phyloP scores from a whole-genome alignment of 2,888 invertebrate genomes.

The Caprella mutica region DNA sequence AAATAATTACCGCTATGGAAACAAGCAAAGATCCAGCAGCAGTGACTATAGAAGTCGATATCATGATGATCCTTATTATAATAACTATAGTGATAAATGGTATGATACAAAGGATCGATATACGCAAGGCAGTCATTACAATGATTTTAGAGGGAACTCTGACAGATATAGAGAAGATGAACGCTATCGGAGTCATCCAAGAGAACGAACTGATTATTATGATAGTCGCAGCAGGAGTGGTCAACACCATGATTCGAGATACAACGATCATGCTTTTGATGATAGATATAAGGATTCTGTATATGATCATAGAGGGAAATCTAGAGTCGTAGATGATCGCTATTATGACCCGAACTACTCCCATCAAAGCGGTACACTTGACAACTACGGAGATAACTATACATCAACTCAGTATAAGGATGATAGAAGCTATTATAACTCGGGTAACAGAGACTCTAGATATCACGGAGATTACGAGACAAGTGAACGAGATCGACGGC shows the following conservation, averaged over 20 bases:
- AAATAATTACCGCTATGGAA: neutral
- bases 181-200: neutral
- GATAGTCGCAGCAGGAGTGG: neutral
- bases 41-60: neutral
- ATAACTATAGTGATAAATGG: neutral
- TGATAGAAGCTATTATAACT: neutral
- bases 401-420: neutral
- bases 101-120: conserved; percentile 1
- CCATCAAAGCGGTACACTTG: neutral
- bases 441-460: neutral
- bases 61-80: neutral
- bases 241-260: no score
- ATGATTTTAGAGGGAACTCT: neutral
- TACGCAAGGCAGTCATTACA: neutral
- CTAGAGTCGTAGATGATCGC: neutral
- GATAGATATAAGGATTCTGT: neutral
- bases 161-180: conserved; percentile 3
- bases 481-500: neutral
- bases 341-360: neutral
- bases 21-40: neutral
- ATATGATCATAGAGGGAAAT: neutral
- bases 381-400: neutral
- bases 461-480: neutral
- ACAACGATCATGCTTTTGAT: no score
- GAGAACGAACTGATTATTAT: neutral